These are phyloP conservation scores for Hypselothyrea guttata DNA, from an alignment of 2,888 invertebrate genomes.

Conservation along the genomic window DNA sequence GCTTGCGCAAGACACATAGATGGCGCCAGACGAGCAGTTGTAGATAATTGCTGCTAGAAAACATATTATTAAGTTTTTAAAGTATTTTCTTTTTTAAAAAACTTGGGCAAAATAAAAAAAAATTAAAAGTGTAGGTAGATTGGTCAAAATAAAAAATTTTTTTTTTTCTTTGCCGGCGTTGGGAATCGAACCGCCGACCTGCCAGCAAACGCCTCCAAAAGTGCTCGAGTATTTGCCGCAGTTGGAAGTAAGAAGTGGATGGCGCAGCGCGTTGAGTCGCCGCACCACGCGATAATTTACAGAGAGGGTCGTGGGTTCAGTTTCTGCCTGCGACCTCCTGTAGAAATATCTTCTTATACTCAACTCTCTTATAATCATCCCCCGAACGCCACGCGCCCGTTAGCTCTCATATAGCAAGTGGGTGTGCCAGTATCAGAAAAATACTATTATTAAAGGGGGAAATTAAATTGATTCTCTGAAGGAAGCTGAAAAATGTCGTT, in stretches of 20 bases:
- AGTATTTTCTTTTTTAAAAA: background rate
- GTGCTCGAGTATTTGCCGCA: background rate
- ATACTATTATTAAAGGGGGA: conserved; percentile 42
- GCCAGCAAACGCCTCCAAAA: no score
- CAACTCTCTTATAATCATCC: no score
- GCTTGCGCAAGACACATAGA: background rate
- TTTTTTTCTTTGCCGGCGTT: no score
- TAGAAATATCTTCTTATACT: no score
- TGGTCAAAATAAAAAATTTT: background rate
- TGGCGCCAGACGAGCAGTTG: background rate
- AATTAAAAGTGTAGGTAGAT: no score
- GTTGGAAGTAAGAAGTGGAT: background rate
- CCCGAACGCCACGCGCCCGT: conserved; percentile 53
- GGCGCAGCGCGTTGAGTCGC: conserved; percentile 12
- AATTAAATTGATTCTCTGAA: conserved; percentile 49
- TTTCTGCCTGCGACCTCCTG: no score
- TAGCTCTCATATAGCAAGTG: conserved; percentile 34
- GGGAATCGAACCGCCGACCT: conserved; percentile 6
- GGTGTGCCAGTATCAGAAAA: conserved; percentile 45
- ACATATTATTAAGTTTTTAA: background rate
- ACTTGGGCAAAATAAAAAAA: background rate
- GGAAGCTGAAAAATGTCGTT: conserved; percentile 59
- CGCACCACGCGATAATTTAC: no score
- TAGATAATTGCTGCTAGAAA: background rate
- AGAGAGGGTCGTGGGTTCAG: no score